Evolutionary conservation across 2,797 vertebrate species (phyloP), one percentile per base, ranked within the genome.

Genomic region (Tragelaphus oryx): DNA sequence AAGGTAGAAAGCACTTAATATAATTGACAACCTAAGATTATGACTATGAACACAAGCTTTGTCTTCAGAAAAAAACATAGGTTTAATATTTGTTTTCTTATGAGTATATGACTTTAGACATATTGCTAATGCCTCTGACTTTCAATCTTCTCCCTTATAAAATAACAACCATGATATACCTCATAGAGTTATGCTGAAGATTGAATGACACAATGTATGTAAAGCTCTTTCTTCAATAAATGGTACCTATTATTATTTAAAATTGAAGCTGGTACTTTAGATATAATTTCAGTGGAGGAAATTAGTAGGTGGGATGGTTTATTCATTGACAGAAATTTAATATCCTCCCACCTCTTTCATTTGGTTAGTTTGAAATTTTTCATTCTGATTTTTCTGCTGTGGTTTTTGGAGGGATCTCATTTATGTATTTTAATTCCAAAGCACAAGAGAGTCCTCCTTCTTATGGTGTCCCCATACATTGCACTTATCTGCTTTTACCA

Each of bases 231-330:
- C n/a, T 75, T 94, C 59, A 91, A 94, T 82, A 91, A 81, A 93
- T 81, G 60, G 50, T 60, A 88, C 93, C 93, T 96, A 57, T 93
- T 91, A 94, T 75, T 91, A 93, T 86, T 94, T 95, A 94, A 96
- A 96, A 89, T 89, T 52, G 54, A 95, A 94, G 55, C 54, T 90
- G 24, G 83, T 57, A 24, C 57, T 89, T 96, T 95, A 89, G 57
- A 30, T 93, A 89, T 65, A 91, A 91, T 91, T 91, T 95, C 46
- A 89, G 22, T 57, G 82, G 84, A 60, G 65, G 46, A 90, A 91
- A 93, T 95, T 95, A 93, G 62, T 57, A 92, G 62, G 92, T 93
- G 18, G 79, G 24, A 76, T 78, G 46, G 74, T 91, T 96, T 92
- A 85, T 85, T 94, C 87, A 85, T 71, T 94, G 57, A 82, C 20